Percentiles rank a stretch among this genome's conserved stretches.
Evolutionary conservation across 2,113 vertebrate species (phyloP).

Genomic region (Salvelinus alpinus): DNA sequence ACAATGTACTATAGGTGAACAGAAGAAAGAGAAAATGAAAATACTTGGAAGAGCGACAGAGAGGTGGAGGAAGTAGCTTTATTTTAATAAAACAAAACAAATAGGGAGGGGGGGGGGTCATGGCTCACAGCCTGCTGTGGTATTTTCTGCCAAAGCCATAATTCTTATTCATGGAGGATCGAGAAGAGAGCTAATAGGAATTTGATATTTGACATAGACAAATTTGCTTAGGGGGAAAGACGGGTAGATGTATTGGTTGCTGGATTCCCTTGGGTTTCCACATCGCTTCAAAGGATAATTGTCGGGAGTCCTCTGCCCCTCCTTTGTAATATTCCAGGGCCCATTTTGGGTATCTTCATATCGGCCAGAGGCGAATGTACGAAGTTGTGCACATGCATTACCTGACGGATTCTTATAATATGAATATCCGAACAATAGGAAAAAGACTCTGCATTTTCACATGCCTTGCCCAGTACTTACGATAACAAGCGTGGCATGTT

Average conservation of each 20-base stretch:
- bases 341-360: neutral
- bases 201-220: constrained; percentile 23
- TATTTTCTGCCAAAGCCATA: constrained; percentile 13
- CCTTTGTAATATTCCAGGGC: constrained; percentile 3
- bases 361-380: neutral
- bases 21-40: neutral
- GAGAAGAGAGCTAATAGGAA: constrained; percentile 12
- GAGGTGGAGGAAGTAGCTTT: neutral
- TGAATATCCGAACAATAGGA: neutral
- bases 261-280: constrained; percentile 6
- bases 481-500: neutral
- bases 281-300: constrained; percentile 22
- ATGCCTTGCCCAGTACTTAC: neutral
- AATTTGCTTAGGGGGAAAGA: constrained; percentile 17
- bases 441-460: neutral
- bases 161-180: constrained; percentile 17
- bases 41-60: neutral
- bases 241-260: constrained; percentile 8
- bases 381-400: neutral
- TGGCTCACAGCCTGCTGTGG: neutral
- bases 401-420: neutral
- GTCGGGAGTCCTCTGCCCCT: neutral
- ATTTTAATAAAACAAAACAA: constrained; percentile 4
- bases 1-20: neutral
- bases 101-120: neutral